Percentiles rank a stretch among this genome's conserved stretches.
These are phyloP conservation scores for Drosophila mimetica DNA, from an alignment of 2,888 invertebrate genomes.

Conservation along the genomic window DNA sequence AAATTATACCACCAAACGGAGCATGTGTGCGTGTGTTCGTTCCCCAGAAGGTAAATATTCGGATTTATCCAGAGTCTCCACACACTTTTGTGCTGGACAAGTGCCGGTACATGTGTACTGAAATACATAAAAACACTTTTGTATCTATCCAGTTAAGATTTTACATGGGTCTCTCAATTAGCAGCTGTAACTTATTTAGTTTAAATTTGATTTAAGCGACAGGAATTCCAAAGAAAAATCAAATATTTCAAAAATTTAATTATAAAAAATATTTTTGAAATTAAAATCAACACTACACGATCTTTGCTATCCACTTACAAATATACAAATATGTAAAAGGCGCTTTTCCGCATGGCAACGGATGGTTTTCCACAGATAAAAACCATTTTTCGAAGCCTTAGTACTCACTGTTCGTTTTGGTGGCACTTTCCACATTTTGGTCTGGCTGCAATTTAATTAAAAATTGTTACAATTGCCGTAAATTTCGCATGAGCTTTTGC, in stretches of 20 bases:
- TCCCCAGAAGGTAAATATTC: conserved; percentile 32
- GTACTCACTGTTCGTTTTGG: neutral
- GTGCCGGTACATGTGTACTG: conserved; percentile 10
- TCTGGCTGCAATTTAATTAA: conserved; percentile 49
- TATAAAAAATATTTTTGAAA: neutral
- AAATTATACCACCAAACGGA: conserved; percentile 58
- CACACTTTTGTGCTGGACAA: conserved; percentile 6
- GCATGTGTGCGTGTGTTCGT: conserved; percentile 34
- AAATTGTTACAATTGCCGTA: conserved; percentile 55
- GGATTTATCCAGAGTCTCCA: conserved; percentile 4
- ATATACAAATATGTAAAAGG: no score
- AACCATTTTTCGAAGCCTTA: neutral
- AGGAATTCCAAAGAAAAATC: no score
- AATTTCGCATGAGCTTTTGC: conserved; percentile 56
- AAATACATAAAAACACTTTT: conserved; percentile 2
- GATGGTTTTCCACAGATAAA: neutral
- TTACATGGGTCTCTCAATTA: conserved; percentile 5
- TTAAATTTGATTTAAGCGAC: neutral
- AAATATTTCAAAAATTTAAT: no score
- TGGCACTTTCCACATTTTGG: conserved; percentile 32
- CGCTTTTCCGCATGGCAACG: neutral
- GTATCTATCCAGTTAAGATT: neutral
- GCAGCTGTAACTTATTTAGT: no score
- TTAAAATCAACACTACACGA: no score
- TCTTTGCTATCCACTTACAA: no score